Percentiles rank a stretch among this genome's conserved stretches.
These are phyloP conservation scores for Rattus rattus DNA, from an alignment of 2,113 vertebrate species.

Conservation along the genomic window DNA sequence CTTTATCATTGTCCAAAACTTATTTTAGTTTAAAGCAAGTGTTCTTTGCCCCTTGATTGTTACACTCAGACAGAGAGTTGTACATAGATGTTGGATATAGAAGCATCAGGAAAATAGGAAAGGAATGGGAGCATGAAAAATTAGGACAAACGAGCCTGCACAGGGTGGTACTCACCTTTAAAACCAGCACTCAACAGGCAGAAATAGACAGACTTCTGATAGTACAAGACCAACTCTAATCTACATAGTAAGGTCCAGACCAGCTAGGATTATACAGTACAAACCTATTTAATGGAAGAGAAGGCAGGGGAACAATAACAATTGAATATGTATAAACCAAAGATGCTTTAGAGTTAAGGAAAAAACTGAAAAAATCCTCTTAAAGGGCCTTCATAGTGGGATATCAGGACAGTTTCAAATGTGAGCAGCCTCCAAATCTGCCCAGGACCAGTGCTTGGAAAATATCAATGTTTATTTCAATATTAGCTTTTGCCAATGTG, in stretches of 20 bases:
- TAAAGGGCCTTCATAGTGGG: neutral
- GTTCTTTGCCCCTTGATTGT: neutral
- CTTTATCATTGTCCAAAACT: neutral
- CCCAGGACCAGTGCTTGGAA: neutral
- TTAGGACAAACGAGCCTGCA: neutral
- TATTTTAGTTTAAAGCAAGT: neutral
- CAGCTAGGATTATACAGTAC: neutral
- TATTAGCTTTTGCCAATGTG: neutral
- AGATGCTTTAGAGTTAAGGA: neutral
- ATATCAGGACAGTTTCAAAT: neutral
- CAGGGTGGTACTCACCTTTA: neutral
- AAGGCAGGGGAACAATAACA: neutral
- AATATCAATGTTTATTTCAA: neutral
- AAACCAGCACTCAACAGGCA: neutral
- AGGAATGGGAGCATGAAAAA: neutral
- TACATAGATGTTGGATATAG: neutral
- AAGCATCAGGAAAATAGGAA: neutral
- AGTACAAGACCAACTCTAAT: neutral
- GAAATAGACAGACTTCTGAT: neutral
- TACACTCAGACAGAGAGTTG: neutral
- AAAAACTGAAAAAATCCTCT: neutral
- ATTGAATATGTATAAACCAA: neutral
- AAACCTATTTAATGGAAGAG: neutral
- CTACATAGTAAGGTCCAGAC: neutral
- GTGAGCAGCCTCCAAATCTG: accelerated